Evolutionary conservation across 2,888 invertebrate species (phyloP).

Genomic region (Eulithis testata): DNA sequence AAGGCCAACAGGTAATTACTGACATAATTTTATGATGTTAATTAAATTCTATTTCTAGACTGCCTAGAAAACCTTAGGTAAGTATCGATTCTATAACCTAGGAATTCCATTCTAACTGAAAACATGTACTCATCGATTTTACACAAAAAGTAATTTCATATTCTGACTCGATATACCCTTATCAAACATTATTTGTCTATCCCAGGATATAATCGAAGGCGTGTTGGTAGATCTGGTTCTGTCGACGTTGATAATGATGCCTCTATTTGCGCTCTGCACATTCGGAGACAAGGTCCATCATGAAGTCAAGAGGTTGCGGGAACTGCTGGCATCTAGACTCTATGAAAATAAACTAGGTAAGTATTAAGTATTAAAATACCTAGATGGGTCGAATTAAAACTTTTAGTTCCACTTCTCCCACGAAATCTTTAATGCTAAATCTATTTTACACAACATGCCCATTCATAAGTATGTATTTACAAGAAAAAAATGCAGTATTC

Average conservation of each 20-base stretch:
- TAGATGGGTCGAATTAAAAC: too few relatives aligned
- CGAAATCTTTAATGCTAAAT: too few relatives aligned
- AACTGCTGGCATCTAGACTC: constrained; percentile 62
- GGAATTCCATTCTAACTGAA: too few relatives aligned
- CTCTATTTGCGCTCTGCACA: constrained; percentile 61
- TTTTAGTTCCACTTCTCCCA: too few relatives aligned
- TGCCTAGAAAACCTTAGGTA: too few relatives aligned
- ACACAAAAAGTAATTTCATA: too few relatives aligned
- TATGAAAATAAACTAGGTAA: constrained; percentile 66
- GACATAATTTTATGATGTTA: background rate
- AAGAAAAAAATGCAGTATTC: too few relatives aligned
- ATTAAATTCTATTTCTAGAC: too few relatives aligned
- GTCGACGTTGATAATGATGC: constrained; percentile 48
- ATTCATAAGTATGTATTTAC: too few relatives aligned
- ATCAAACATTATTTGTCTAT: constrained; percentile 6
- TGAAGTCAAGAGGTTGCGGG: constrained; percentile 56
- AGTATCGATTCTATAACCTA: too few relatives aligned
- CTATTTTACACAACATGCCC: too few relatives aligned
- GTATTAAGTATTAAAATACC: constrained; percentile 26
- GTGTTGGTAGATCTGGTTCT: constrained; percentile 46
- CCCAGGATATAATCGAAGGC: constrained; percentile 47
- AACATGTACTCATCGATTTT: too few relatives aligned
- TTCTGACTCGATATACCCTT: background rate
- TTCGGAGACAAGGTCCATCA: constrained; percentile 58
- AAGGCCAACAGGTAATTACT: constrained; percentile 48